Evolutionary conservation across 2,113 vertebrate species (phyloP).

Genomic region (Rhinichthys klamathensis): DNA sequence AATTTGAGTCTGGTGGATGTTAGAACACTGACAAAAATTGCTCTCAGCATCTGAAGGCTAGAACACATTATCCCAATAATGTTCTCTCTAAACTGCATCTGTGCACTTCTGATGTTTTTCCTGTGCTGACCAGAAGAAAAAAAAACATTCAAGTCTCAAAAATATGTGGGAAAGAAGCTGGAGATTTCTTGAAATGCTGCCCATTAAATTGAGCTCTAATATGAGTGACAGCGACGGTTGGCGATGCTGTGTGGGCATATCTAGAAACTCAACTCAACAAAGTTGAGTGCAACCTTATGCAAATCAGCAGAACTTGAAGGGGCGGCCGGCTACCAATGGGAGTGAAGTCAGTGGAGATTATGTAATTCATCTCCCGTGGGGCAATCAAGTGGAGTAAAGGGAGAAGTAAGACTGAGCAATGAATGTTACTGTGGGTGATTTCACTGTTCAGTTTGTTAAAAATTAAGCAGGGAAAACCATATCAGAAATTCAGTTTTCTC

Average conservation of each 20-base stretch:
- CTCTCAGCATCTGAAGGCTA: too few relatives aligned
- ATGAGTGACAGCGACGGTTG: background rate
- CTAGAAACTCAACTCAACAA: background rate
- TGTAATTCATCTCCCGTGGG: background rate
- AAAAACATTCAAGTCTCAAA: background rate
- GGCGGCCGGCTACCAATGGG: background rate
- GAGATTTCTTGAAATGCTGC: slow-evolving; percentile 1
- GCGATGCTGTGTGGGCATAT: background rate
- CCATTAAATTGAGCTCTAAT: background rate
- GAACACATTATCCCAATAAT: background rate
- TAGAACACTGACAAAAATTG: background rate
- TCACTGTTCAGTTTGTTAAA: background rate
- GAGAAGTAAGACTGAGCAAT: too few relatives aligned
- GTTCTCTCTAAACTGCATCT: background rate
- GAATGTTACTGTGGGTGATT: too few relatives aligned
- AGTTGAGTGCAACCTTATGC: background rate
- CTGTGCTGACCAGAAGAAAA: background rate
- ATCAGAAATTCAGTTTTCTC: background rate
- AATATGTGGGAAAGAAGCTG: background rate
- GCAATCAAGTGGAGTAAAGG: too few relatives aligned
- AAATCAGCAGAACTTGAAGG: background rate
- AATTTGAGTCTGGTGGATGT: background rate
- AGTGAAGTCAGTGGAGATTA: background rate
- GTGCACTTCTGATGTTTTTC: background rate
- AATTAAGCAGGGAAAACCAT: background rate